A percentile compares a stretch with the other conserved stretches of the same genome.
Conservation (phyloP, 2,888 invertebrate genomes). For the Ptychoptera contaminata region DNA sequence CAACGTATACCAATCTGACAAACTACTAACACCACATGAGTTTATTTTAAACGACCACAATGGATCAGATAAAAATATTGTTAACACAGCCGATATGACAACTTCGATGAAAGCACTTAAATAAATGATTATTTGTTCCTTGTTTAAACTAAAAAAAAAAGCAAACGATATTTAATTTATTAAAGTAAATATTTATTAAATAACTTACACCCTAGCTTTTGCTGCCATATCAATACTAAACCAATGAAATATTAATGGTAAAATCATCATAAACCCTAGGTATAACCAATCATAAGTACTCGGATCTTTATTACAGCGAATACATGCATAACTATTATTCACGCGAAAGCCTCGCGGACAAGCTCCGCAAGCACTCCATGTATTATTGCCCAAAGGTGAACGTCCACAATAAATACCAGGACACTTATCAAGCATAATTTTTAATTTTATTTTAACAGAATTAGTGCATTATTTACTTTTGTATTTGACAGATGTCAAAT, state of each 20-base stretch:
- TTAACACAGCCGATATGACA: conserved; percentile 52
- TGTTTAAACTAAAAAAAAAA: conserved; percentile 42
- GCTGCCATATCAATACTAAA: conserved; percentile 80
- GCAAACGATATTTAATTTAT: conserved; percentile 3
- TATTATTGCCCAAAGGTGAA: conserved; percentile 44
- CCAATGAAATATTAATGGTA: conserved; percentile 80
- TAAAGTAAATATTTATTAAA: conserved; percentile 4
- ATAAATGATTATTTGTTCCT: conserved; percentile 61
- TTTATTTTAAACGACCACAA: conserved; percentile 56
- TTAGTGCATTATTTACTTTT: no score
- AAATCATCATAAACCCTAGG: conserved; percentile 81
- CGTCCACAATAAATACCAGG: conserved; percentile 36
- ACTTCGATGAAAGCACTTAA: conserved; percentile 73
- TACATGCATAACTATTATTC: conserved; percentile 52
- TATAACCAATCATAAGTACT: conserved; percentile 85
- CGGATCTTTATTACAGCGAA: conserved; percentile 56
- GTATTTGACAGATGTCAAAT: no score
- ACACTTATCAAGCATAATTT: conserved; percentile 11
- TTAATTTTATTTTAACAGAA: no score
- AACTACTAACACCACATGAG: conserved; percentile 60
- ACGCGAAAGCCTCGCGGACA: conserved; percentile 72
- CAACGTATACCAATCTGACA: conserved; percentile 95
- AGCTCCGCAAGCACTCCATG: conserved; percentile 69
- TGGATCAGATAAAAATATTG: conserved; percentile 70
- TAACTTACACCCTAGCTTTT: conserved; percentile 46